These are phyloP conservation scores for Metridium senile DNA, from an alignment of 92 coral and sea anemone species.

Conservation along the genomic window DNA sequence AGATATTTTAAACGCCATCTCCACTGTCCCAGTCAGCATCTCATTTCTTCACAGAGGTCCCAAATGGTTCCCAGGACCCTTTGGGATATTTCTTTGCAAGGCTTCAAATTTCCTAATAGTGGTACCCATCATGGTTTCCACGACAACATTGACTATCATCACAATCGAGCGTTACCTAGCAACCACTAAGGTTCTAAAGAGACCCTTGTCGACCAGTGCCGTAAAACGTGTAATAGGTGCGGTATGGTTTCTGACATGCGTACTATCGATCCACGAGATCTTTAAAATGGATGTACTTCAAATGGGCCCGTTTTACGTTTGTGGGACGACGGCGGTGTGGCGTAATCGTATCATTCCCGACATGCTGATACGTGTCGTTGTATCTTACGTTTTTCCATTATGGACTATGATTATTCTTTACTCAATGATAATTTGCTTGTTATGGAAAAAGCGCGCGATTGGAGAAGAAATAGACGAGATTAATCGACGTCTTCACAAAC, in stretches of 20 bases:
- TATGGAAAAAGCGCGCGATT: constrained; percentile 35
- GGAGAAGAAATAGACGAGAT: constrained; percentile 46
- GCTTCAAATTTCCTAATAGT: constrained; percentile 18
- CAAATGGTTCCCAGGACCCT: constrained; percentile 44
- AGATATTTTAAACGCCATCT: constrained; percentile 33
- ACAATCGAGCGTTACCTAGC: constrained; percentile 60
- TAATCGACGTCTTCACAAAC: constrained; percentile 29
- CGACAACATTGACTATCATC: constrained; percentile 39
- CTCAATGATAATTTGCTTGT: constrained; percentile 35
- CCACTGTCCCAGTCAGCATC: constrained; percentile 20
- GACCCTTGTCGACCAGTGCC: constrained; percentile 36
- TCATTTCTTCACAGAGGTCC: constrained; percentile 7
- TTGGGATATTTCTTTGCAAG: constrained; percentile 40
- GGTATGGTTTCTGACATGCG: constrained; percentile 36
- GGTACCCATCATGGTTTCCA: constrained; percentile 42
- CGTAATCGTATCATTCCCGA: constrained; percentile 2
- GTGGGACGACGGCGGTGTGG: constrained; percentile 13
- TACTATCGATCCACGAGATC: constrained; percentile 27
- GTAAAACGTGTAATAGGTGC: constrained; percentile 28
- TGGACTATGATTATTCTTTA: constrained; percentile 34
- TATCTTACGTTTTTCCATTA: constrained; percentile 36
- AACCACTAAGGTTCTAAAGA: constrained; percentile 40
- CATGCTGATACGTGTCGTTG: constrained; percentile 17
- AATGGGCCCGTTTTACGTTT: background rate
- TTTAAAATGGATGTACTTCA: constrained; percentile 9